Base-by-base conservation (phyloP, 2,113 vertebrate genomes). In the Cynopterus brachyotis region DNA sequence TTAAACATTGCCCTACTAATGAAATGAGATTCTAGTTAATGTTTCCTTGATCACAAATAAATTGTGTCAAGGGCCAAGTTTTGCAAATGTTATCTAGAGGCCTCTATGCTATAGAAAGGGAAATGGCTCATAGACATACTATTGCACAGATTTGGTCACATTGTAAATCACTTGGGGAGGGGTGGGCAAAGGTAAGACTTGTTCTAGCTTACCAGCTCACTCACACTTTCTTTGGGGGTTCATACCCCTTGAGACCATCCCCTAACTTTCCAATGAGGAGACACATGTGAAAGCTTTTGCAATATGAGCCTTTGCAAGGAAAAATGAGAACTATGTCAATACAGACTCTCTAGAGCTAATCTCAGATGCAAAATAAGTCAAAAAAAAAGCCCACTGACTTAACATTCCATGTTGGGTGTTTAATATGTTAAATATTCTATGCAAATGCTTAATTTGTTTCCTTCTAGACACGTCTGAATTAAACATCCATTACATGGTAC, bases 391-490 rank as follows among this genome's bases (percentile, higher is more conserved):
- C 13, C n/a, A 67, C 12, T 55, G 67, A 53, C 57, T 82, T 93
- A 66, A 67, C 6, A 40, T 89, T 94, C 45, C 59, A 35, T 13
- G 17, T 78, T 85, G 42, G 53, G 70, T 78, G 50, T 55, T 76
- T 96, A 95, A 96, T 80, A 78, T 42, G 62, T 69, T 91, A 93
- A 94, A 47, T 89, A 96, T 83, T 96, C 78, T 62, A 75, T 37
- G 37, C 69, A 91, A 91, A 93, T 42, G 30, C 84, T 93, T 93
- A 86, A 89, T 95, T 83, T 79, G 30, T 64, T 89, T 87, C 72
- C 78, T 91, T 91, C 72, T 35, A 30, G 50, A 37, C 53, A 83
- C 89, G 78, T 73, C 62, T 80, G 57, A 82, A 89, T 82, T 80
- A 96, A 85, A 91, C 30, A 57, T 72, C 85, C 78, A 90, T 96